These are phyloP conservation scores for Tromatobia lineatoria DNA, from an alignment of 2,888 invertebrate genomes.

Conservation along the genomic window DNA sequence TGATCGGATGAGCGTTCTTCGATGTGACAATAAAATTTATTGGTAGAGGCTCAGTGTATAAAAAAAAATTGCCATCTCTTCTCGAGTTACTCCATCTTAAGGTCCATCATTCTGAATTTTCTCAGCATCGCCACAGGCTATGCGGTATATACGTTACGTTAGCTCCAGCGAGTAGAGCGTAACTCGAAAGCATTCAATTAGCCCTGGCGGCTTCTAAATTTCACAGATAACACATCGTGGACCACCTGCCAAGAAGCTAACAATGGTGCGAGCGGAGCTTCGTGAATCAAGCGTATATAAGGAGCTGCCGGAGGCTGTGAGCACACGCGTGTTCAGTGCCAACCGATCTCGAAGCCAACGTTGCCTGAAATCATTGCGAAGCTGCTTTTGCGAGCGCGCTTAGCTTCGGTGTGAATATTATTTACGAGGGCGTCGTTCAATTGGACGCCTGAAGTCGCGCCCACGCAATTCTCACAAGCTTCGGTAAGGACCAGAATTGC, in stretches of 20 bases:
- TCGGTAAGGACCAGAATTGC: slow-evolving; percentile 20
- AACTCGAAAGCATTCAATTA: slow-evolving; percentile 34
- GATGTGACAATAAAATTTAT: not conserved
- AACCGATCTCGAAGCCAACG: slow-evolving; percentile 24
- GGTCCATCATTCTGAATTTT: not conserved
- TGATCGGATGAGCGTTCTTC: no score
- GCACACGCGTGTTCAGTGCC: slow-evolving; percentile 12
- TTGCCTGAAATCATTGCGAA: slow-evolving; percentile 61
- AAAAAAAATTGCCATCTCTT: not conserved
- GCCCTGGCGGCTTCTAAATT: slow-evolving; percentile 26
- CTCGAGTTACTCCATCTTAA: not conserved
- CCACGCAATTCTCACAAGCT: slow-evolving; percentile 60
- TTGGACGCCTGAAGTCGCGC: slow-evolving; percentile 46
- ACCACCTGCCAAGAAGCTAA: slow-evolving; percentile 39
- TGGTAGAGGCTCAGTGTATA: no score
- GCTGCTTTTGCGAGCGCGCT: slow-evolving; percentile 35
- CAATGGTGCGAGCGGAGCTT: slow-evolving; percentile 19
- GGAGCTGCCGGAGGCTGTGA: slow-evolving; percentile 25
- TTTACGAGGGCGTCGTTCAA: slow-evolving; percentile 68
- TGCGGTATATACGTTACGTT: not conserved
- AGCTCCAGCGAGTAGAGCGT: not conserved
- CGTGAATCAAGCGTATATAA: slow-evolving; percentile 23
- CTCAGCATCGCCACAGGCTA: not conserved
- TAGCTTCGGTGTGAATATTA: slow-evolving; percentile 64
- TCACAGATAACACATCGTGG: slow-evolving; percentile 28